Base-by-base conservation (phyloP, 2,888 invertebrate genomes). In the Latrodectus hesperus region DNA sequence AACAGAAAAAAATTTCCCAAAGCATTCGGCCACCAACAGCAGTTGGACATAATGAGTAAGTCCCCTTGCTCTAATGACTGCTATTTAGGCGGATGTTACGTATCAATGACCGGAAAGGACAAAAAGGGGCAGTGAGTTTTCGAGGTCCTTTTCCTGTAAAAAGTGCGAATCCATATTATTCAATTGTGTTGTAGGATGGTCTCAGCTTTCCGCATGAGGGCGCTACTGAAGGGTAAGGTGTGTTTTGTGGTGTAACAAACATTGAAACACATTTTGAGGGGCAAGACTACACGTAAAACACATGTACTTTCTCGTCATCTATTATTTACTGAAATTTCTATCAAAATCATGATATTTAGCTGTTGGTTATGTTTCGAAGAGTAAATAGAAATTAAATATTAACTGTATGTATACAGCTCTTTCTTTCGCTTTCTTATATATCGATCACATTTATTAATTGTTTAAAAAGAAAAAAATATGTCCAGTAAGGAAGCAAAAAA, bases 101-200 rank as follows among this genome's bases (percentile, higher is more conserved):
- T 76, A 71, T 65, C 70, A 71, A 60, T 76, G 83, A 83, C 83
- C 70, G 73, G 76, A 75, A 72, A 65, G 52, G 64, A 81, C 81
- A 81, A 81, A 81, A 74, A 81, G 70, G 64, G 65, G 64, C 64
- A 14, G 73, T 38, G 81, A 74, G 16, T 67, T 73, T 65, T 53
- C 17, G 65, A 65, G 38, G 73, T 74, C 73, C 22, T 72, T 80
- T 72, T 74, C 64, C 76, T 76, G 51, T 17, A 38, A 65, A n/a
- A 60, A 17, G 17, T n/a, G 14, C 17, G 26, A 55, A 60, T 22
- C 71, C 80, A 12, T 73, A 67, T 65, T 72, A 80, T 80, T 72
- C 81, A 49, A 17, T 51, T 67, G 38, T 53, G 73, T 74, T 64
- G n/a, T 49, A 22, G 80, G 85, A 80, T 80, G 85, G 85, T 85